Evolutionary conservation across 2,113 vertebrate species (phyloP).

Genomic region (Archocentrus centrarchus): DNA sequence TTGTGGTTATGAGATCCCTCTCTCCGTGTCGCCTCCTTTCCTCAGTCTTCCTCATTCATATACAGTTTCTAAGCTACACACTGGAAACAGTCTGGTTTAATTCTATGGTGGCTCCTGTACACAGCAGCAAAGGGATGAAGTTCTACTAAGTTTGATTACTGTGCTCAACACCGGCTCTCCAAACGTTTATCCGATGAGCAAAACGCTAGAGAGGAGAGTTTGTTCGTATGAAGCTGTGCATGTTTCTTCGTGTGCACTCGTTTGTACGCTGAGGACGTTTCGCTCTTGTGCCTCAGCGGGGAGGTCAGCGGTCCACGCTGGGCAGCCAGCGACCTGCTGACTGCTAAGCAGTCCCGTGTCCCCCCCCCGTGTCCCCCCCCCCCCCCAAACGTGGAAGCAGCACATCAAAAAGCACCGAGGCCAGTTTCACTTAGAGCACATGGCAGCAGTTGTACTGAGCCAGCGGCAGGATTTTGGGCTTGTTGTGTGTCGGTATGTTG

Average conservation of each 20-base stretch:
- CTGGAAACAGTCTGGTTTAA: neutral
- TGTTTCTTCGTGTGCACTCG: neutral
- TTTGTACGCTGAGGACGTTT: slow-evolving; percentile 1
- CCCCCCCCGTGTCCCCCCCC: slow-evolving; percentile 2
- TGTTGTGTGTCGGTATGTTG: slow-evolving; percentile 83
- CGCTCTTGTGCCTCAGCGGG: neutral
- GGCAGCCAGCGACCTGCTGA: neutral
- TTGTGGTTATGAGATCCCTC: neutral
- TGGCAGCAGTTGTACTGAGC: slow-evolving; percentile 93
- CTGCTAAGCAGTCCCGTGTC: neutral
- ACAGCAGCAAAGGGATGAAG: slow-evolving; percentile 47
- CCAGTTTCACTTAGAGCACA: slow-evolving; percentile 76
- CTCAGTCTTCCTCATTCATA: neutral
- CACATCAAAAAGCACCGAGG: neutral
- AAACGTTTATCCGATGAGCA: slow-evolving; percentile 15
- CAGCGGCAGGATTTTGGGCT: slow-evolving; percentile 87
- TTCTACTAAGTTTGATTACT: slow-evolving; percentile 13
- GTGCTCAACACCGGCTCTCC: slow-evolving; percentile 25
- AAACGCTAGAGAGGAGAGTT: slow-evolving; percentile 6
- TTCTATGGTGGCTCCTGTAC: slow-evolving; percentile 32
- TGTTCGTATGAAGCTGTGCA: slow-evolving; percentile 25
- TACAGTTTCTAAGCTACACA: slow-evolving; percentile 35
- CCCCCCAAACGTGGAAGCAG: slow-evolving; percentile 1
- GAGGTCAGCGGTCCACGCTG: slow-evolving; percentile 9
- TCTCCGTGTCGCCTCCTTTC: neutral